Percentiles rank a stretch among this genome's conserved stretches.
These are phyloP conservation scores for Gyps fulvus DNA, from an alignment of 2,113 vertebrate genomes.

Conservation along the genomic window DNA sequence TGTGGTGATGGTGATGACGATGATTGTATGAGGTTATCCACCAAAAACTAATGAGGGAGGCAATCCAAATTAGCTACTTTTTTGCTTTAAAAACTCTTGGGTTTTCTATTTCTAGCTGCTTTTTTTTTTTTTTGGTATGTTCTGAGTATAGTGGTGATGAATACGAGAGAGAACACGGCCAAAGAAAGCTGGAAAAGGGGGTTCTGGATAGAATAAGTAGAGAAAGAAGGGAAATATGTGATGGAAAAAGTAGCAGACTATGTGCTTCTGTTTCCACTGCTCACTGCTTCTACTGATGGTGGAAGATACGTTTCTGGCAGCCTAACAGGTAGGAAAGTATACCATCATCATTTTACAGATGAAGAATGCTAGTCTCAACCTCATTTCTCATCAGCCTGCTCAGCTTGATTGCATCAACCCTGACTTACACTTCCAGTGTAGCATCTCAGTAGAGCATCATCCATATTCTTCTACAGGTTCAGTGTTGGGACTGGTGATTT, in stretches of 20 bases:
- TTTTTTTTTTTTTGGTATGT: not conserved
- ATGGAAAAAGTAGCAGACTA: not conserved
- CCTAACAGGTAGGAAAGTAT: not conserved
- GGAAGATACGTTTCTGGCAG: not conserved
- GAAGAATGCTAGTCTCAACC: not conserved
- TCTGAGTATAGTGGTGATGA: not conserved
- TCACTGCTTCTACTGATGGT: not conserved
- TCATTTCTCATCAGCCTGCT: not conserved
- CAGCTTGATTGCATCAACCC: not conserved
- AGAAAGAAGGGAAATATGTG: not conserved
- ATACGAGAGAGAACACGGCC: not conserved
- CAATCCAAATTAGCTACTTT: not conserved
- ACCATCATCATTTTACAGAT: not conserved
- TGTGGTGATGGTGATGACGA: rapidly evolving
- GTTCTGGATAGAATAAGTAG: not conserved
- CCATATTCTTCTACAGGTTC: not conserved
- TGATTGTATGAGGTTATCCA: not conserved
- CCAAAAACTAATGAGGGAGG: not conserved
- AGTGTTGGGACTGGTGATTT: not conserved
- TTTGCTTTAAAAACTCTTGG: not conserved
- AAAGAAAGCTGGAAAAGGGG: not conserved
- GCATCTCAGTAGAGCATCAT: not conserved
- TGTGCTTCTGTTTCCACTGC: not conserved
- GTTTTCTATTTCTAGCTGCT: not conserved
- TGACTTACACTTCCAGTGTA: not conserved